Base-by-base conservation (phyloP, 2,888 invertebrate genomes). In the Didymodactylos carnosus region DNA sequence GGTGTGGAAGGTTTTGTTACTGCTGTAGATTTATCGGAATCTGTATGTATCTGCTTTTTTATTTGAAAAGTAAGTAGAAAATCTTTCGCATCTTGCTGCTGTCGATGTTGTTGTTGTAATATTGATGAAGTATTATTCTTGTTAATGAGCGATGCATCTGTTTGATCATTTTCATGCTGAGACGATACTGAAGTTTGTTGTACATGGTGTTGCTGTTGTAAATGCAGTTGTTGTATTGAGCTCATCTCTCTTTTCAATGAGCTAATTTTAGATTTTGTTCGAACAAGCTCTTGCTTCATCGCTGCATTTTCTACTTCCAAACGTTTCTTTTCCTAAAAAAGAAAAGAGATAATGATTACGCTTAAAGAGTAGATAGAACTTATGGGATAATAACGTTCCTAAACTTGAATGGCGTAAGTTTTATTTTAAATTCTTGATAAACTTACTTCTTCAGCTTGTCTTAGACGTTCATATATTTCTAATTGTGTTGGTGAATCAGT, bases 401-500 rank as follows among this genome's bases (percentile, higher is more conserved):
- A 11, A 41, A 41, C 11, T 14, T 14, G 16, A 41, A 11, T 14
- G 43, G 43, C 16, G 13, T 41, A 14, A 41, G 16, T 14, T n/a
- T n/a, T n/a, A 16, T 11, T 41, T 41, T 14, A 41, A 41, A 11
- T 41, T 14, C 14, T 4, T 25, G 27, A 53, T 29, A 16, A 3
- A 25, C 39, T 40, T 62, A 69, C 35, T 35, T 29, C 40, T 46
- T 74, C 74, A 49, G 71, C 71, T 69, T 69, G 62, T 69, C 53
- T 71, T 19, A 71, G 40, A 29, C 51, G 51, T 16, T 62, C 29
- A 43, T 71, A 74, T 8, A 74, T 71, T 41, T 74, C 74, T 39
- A 46, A 40, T 25, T 71, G 71, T 7, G 29, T 74, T 41, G 27
- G 71, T 46, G 23, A 53, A 72, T 13, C 69, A 46, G 13, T 40